These are phyloP conservation scores for Orcinus orca DNA, from an alignment of 2,113 vertebrate genomes.

Conservation along the genomic window DNA sequence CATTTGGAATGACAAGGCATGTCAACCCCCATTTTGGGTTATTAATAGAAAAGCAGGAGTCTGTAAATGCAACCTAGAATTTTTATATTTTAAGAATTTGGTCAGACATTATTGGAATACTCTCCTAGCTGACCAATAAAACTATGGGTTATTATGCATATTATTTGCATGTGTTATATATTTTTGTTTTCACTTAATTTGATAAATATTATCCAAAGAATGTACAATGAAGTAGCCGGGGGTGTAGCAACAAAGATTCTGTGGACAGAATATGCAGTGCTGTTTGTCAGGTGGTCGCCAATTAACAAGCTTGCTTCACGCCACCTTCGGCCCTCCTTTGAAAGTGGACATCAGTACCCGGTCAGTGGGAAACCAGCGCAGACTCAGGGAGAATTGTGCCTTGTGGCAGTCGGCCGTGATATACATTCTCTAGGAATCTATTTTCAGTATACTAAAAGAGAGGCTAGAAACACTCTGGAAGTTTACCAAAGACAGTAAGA, in stretches of 20 bases:
- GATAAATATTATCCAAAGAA: not conserved
- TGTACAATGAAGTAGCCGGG: not conserved
- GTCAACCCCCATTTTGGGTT: not conserved
- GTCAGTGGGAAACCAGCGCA: not conserved
- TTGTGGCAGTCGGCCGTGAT: not conserved
- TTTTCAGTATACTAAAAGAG: not conserved
- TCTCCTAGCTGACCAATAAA: conserved; percentile 3
- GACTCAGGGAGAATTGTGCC: not conserved
- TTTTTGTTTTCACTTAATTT: not conserved
- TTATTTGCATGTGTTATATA: not conserved
- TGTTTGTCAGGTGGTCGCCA: not conserved
- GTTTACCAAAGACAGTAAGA: not conserved
- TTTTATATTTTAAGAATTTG: not conserved
- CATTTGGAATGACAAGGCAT: not conserved
- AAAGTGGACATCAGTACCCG: not conserved
- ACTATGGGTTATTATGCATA: not conserved
- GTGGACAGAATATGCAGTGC: not conserved
- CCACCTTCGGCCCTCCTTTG: not conserved
- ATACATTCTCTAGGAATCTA: not conserved
- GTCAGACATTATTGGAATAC: not conserved
- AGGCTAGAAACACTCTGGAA: not conserved
- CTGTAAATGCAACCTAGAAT: not conserved
- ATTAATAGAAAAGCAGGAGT: not conserved
- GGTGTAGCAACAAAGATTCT: not conserved
- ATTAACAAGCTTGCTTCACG: not conserved